Evolutionary conservation across 1,140 invertebrate genomes (phyloP).

Genomic region (Zophobas morio): DNA sequence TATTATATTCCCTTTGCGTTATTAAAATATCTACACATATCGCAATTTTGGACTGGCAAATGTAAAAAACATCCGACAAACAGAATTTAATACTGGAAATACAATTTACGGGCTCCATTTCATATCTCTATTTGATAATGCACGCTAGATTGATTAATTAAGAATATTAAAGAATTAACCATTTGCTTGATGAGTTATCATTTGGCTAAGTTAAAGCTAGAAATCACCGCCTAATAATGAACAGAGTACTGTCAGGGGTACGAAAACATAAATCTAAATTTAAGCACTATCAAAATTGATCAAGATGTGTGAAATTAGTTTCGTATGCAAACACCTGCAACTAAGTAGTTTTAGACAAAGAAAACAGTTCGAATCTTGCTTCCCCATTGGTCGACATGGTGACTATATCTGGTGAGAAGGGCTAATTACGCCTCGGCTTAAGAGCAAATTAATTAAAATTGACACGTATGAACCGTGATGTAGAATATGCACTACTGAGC

Average conservation of each 20-base stretch:
- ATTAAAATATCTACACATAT: conserved; percentile 12
- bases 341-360: neutral
- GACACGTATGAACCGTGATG: conserved; percentile 11
- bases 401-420: neutral
- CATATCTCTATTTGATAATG: too few relatives aligned
- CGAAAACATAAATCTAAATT: too few relatives aligned
- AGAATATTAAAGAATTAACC: too few relatives aligned
- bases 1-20: conserved; percentile 45
- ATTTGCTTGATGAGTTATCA: too few relatives aligned
- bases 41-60: neutral
- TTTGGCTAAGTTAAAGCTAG: too few relatives aligned
- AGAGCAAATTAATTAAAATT: conserved; percentile 35
- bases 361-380: neutral
- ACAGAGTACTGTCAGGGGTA: too few relatives aligned
- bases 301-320: neutral
- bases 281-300: neutral
- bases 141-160: too few relatives aligned
- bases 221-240: too few relatives aligned
- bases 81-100: too few relatives aligned
- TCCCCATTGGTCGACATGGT: neutral
- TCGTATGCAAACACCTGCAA: neutral
- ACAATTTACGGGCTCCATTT: too few relatives aligned
- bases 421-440: neutral
- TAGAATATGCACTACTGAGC: conserved; percentile 14
- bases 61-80: too few relatives aligned